Conservation (phyloP, 2,888 invertebrate genomes). For the Eucera pruinosa region DNA sequence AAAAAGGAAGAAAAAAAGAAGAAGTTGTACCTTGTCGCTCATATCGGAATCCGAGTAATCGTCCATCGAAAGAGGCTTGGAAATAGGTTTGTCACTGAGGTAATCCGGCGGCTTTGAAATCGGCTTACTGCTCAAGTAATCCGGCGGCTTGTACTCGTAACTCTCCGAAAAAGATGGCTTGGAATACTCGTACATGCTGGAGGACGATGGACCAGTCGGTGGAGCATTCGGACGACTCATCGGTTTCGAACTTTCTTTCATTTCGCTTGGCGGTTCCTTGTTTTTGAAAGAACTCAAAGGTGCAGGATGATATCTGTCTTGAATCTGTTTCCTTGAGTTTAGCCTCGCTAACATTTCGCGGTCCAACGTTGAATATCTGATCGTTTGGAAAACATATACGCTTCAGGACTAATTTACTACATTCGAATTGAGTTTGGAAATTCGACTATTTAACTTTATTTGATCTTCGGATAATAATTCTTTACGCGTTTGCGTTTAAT, state of each 20-base stretch:
- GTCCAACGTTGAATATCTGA: constrained; percentile 76
- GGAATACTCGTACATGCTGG: constrained; percentile 52
- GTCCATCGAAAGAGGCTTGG: constrained; percentile 53
- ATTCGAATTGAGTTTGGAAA: too few relatives aligned
- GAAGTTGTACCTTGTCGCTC: constrained; percentile 50
- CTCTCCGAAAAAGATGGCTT: constrained; percentile 62
- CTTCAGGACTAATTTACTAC: too few relatives aligned
- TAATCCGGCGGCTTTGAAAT: constrained; percentile 58
- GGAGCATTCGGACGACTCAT: constrained; percentile 24
- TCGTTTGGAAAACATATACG: too few relatives aligned
- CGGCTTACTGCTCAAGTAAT: constrained; percentile 55
- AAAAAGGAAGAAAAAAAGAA: too few relatives aligned
- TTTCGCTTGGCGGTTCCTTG: constrained; percentile 12
- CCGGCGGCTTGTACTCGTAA: constrained; percentile 68
- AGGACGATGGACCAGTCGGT: constrained; percentile 29
- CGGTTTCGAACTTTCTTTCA: constrained; percentile 21
- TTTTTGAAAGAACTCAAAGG: constrained; percentile 61
- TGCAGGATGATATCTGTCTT: constrained; percentile 79
- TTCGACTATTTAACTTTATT: too few relatives aligned
- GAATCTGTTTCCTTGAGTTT: constrained; percentile 70
- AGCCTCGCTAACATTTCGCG: constrained; percentile 72
- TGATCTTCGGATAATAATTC: too few relatives aligned
- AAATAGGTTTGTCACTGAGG: constrained; percentile 55
- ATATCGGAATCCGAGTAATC: constrained; percentile 54
- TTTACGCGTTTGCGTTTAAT: too few relatives aligned